Evolutionary conservation across 2,113 vertebrate genomes (phyloP).

Genomic region (Corydoras maculifer): DNA sequence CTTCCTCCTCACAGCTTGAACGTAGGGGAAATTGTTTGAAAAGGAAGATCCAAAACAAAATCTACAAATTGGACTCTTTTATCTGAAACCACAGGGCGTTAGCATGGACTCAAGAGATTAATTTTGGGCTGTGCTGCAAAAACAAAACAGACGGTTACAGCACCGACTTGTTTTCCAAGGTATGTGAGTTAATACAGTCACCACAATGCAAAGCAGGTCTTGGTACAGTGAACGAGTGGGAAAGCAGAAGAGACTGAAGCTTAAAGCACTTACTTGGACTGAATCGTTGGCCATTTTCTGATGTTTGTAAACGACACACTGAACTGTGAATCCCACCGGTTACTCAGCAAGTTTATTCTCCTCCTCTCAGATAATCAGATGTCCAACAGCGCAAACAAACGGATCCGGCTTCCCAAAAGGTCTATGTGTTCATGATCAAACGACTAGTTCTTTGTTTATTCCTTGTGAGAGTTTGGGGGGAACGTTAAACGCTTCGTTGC

Average conservation of each 20-base stretch:
- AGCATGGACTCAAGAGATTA: conserved; percentile 15
- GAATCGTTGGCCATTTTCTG: conserved; percentile 69
- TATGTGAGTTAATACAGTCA: neutral
- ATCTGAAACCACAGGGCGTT: conserved; percentile 6
- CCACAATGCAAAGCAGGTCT: neutral
- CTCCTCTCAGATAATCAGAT: conserved; percentile 21
- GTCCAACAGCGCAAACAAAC: conserved; percentile 6
- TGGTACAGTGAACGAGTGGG: neutral
- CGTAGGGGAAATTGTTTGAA: neutral
- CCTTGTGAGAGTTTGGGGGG: neutral
- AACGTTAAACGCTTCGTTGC: too few species aligned
- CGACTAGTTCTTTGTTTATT: neutral
- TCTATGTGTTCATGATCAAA: neutral
- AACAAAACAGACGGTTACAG: neutral
- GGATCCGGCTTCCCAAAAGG: neutral
- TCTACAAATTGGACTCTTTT: neutral
- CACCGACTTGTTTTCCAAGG: neutral
- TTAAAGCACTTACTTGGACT: conserved; percentile 61
- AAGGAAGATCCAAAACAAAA: neutral
- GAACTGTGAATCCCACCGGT: neutral
- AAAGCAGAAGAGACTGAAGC: neutral
- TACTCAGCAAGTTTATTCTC: conserved; percentile 5
- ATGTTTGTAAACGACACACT: neutral
- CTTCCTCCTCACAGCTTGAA: neutral
- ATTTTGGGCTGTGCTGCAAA: neutral